phyloP scores from a whole-genome alignment of 2,888 invertebrate species.

The Plagiodera versicolora region DNA sequence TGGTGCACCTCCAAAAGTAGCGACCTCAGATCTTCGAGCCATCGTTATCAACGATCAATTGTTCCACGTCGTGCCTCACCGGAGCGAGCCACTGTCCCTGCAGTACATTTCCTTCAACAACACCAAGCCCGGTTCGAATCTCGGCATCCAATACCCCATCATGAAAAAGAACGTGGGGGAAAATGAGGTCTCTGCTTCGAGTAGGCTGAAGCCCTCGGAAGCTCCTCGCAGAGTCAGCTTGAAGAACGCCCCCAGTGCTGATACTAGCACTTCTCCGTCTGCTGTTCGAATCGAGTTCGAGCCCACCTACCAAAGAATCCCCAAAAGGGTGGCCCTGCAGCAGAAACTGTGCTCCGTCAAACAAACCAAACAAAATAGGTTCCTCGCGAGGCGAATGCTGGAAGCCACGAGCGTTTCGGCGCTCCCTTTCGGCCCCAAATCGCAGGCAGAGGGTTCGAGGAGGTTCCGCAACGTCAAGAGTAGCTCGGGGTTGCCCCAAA shows the following conservation, averaged over 20 bases:
- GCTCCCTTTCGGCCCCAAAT: no score
- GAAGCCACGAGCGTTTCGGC: no score
- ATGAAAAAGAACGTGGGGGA: neutral
- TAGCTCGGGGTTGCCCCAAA: constrained; percentile 12
- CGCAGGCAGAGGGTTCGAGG: no score
- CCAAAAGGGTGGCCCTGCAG: neutral
- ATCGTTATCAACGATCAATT: neutral
- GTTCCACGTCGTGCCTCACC: neutral
- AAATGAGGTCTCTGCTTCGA: no score
- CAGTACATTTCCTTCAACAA: neutral
- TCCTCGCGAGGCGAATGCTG: no score
- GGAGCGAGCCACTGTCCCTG: neutral
- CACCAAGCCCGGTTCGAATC: neutral
- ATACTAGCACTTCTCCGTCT: no score
- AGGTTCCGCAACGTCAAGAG: neutral
- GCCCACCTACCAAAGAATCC: neutral
- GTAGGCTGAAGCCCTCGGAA: no score
- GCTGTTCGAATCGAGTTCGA: neutral
- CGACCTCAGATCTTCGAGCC: neutral
- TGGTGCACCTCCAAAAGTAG: no score
- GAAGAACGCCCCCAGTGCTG: no score
- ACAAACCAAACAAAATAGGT: neutral
- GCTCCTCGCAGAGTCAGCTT: no score
- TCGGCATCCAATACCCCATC: neutral
- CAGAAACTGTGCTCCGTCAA: neutral